Evolutionary conservation across 2,113 vertebrate species (phyloP).

Genomic region (Lepidothrix coronata): DNA sequence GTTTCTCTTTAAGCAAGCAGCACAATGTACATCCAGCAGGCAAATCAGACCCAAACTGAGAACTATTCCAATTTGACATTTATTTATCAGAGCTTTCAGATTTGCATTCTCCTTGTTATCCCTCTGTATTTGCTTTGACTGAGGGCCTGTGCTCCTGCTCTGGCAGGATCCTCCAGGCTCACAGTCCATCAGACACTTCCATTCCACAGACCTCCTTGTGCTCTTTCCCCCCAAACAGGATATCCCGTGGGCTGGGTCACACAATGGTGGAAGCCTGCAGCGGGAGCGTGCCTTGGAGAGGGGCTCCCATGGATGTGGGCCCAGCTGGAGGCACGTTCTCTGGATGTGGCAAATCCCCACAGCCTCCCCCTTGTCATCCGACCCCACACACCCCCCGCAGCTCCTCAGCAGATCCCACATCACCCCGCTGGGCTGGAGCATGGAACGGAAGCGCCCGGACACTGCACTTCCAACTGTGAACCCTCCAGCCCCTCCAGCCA

Average conservation of each 20-base stretch:
- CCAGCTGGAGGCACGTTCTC: constrained; percentile 15
- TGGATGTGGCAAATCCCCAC: neutral
- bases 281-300: constrained; percentile 12
- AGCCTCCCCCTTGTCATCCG: neutral
- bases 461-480: neutral
- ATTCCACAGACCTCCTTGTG: neutral
- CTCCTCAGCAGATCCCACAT: neutral
- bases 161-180: neutral
- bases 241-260: neutral
- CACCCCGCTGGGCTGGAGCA: neutral
- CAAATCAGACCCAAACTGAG: neutral
- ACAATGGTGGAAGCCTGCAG: constrained; percentile 35
- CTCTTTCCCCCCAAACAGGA: constrained; percentile 1
- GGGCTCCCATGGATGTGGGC: constrained; percentile 15
- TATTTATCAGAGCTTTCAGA: neutral
- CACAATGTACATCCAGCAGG: neutral
- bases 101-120: neutral
- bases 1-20: neutral
- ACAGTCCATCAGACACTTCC: neutral
- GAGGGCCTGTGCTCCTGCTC: neutral
- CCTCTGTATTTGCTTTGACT: neutral
- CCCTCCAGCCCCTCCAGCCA: neutral
- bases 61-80: neutral
- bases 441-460: neutral
- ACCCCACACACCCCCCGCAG: neutral